These are phyloP conservation scores for Spatula versicolor DNA, from an alignment of 2,797 vertebrate genomes.

Conservation along the genomic window DNA sequence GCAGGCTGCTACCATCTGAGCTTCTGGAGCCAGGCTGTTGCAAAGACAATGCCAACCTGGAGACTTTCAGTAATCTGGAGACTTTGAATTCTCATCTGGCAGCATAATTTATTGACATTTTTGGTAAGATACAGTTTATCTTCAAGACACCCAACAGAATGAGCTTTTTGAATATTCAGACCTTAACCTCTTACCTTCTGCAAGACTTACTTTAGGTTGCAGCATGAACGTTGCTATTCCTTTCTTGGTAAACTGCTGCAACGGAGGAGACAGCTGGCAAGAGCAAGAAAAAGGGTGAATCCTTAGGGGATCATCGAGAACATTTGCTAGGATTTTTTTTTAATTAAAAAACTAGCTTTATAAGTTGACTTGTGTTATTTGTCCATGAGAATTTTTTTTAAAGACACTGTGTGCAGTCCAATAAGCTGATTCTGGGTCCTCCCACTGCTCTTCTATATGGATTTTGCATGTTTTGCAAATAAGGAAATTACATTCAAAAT, in stretches of 20 bases:
- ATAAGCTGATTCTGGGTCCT: not conserved
- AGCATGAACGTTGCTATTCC: not conserved
- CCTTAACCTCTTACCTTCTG: not conserved
- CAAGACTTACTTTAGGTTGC: not conserved
- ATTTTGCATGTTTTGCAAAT: not conserved
- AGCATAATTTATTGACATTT: not conserved
- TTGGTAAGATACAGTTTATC: not conserved
- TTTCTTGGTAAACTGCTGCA: not conserved
- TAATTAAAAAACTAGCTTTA: not conserved
- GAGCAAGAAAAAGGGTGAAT: not conserved
- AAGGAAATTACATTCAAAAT: not conserved
- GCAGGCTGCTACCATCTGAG: not conserved
- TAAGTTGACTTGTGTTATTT: not conserved
- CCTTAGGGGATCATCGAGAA: not conserved
- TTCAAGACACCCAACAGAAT: not conserved
- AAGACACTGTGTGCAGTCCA: not conserved
- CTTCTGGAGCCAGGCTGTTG: not conserved
- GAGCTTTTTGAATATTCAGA: not conserved
- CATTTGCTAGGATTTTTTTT: not conserved
- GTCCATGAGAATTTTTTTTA: not conserved
- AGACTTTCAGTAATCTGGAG: not conserved
- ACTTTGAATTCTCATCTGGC: not conserved
- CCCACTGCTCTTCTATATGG: not conserved
- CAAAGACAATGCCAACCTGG: not conserved
- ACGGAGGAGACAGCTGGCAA: not conserved